These are phyloP conservation scores for Drosophila sordidula DNA, from an alignment of 2,888 invertebrate genomes.

Conservation along the genomic window DNA sequence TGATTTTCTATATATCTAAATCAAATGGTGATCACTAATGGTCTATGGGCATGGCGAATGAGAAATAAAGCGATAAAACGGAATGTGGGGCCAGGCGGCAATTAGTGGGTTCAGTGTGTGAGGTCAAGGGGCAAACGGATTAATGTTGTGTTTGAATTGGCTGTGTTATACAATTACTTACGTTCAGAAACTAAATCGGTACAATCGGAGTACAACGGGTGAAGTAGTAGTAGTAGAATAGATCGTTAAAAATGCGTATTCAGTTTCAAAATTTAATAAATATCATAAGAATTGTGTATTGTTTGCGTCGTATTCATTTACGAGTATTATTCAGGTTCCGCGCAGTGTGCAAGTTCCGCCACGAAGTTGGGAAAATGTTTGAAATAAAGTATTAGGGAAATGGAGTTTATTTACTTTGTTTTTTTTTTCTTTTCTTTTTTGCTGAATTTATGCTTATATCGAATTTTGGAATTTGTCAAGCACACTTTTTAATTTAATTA, in stretches of 20 bases:
- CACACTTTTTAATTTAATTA: slow-evolving; percentile 18
- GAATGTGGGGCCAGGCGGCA: slow-evolving; percentile 8
- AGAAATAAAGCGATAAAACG: slow-evolving; percentile 12
- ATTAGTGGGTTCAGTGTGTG: slow-evolving; percentile 38
- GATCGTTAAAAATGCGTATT: slow-evolving; percentile 20
- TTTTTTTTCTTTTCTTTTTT: slow-evolving; percentile 30
- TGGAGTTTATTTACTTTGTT: slow-evolving; percentile 49
- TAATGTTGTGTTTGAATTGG: slow-evolving; percentile 38
- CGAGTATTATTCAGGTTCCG: slow-evolving; percentile 48
- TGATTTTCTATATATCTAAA: background rate
- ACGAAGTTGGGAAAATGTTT: slow-evolving; percentile 60
- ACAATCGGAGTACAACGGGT: slow-evolving; percentile 54
- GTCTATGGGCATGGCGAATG: slow-evolving; percentile 6
- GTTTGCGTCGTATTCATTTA: slow-evolving; percentile 16
- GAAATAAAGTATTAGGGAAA: slow-evolving; percentile 68
- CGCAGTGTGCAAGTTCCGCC: slow-evolving; percentile 69
- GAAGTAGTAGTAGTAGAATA: slow-evolving; percentile 41
- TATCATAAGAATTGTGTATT: slow-evolving; percentile 26
- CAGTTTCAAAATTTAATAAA: slow-evolving; percentile 27
- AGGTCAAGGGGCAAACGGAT: slow-evolving; percentile 28
- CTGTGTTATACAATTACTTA: slow-evolving; percentile 59
- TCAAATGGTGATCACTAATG: slow-evolving; percentile 7
- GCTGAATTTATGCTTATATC: slow-evolving; percentile 17
- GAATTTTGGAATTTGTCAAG: slow-evolving; percentile 31
- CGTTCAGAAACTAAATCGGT: slow-evolving; percentile 77